phyloP scores from a whole-genome alignment of 2,113 vertebrate genomes.

The Nycticryphes semicollaris region DNA sequence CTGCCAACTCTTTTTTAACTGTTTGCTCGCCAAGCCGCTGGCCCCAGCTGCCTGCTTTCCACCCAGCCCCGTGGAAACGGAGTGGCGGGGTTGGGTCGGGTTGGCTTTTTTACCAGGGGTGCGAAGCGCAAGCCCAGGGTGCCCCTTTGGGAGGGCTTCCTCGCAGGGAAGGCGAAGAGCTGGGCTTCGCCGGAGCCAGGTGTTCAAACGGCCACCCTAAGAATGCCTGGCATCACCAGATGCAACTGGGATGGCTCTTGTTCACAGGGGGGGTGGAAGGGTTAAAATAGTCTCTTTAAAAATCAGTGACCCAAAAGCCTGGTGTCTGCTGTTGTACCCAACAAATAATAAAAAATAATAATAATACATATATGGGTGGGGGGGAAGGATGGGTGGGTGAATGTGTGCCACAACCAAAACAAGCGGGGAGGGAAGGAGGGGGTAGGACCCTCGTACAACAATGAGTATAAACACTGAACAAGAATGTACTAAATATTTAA shows the following conservation, averaged over 20 bases:
- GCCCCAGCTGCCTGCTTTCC: neutral
- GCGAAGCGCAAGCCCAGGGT: neutral
- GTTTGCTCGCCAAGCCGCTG: neutral
- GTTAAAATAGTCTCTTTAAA: constrained; percentile 38
- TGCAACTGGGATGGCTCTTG: neutral
- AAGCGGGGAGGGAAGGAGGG: constrained; percentile 32
- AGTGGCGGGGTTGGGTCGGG: rapidly evolving
- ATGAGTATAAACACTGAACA: constrained; percentile 68
- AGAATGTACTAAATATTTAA: constrained; percentile 67
- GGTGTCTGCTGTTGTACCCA: constrained; percentile 69
- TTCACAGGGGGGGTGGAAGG: constrained; percentile 51
- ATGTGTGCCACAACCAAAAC: constrained; percentile 54
- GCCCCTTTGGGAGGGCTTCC: neutral
- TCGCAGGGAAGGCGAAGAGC: neutral
- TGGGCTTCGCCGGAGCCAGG: neutral
- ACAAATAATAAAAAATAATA: constrained; percentile 36
- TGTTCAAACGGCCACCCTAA: neutral
- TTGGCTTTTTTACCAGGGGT: neutral
- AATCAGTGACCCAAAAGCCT: constrained; percentile 61
- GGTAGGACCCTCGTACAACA: constrained; percentile 28
- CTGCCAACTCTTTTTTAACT: neutral
- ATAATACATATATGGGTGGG: neutral
- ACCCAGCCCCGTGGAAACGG: neutral
- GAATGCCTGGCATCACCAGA: neutral
- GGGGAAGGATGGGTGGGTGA: neutral